Evolutionary conservation across 1,140 invertebrate genomes (phyloP).

Genomic region (Rhyzopertha dominica): DNA sequence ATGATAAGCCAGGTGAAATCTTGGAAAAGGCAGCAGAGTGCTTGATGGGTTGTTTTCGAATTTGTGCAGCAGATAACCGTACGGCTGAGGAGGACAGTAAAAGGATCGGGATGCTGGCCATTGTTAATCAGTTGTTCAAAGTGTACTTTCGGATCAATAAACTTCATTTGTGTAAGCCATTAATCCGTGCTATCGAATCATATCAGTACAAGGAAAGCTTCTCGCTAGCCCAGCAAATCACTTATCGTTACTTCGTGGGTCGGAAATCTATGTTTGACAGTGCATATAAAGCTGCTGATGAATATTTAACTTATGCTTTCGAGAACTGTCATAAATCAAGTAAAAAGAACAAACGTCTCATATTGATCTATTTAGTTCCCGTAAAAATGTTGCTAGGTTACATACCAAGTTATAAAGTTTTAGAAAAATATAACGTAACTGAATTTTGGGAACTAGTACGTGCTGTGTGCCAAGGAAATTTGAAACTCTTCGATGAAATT

Average conservation of each 20-base stretch:
- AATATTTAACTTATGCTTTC: constrained; percentile 90
- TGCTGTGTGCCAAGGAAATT: constrained; percentile 85
- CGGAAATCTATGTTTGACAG: constrained; percentile 98
- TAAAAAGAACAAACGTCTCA: constrained; percentile 85
- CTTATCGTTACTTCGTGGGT: constrained; percentile 96
- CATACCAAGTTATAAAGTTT: constrained; percentile 73
- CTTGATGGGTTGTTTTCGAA: constrained; percentile 90
- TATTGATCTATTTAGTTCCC: constrained; percentile 93
- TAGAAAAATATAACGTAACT: constrained; percentile 86
- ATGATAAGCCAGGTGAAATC: constrained; percentile 64
- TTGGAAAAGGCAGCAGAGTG: constrained; percentile 92
- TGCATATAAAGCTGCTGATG: constrained; percentile 88
- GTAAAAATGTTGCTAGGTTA: constrained; percentile 95
- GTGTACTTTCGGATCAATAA: constrained; percentile 98
- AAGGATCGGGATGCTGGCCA: constrained; percentile 89
- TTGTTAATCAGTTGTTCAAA: constrained; percentile 97
- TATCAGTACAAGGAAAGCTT: constrained; percentile 85
- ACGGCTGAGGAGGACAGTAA: constrained; percentile 86
- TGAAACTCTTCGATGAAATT: constrained; percentile 77
- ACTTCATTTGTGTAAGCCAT: constrained; percentile 91
- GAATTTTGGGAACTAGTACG: constrained; percentile 86
- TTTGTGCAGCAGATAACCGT: constrained; percentile 92
- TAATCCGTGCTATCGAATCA: constrained; percentile 94
- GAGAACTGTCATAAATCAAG: constrained; percentile 79
- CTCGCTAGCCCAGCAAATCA: constrained; percentile 80